Conservation (phyloP, 2,888 invertebrate species). For the Ophraella communa region DNA sequence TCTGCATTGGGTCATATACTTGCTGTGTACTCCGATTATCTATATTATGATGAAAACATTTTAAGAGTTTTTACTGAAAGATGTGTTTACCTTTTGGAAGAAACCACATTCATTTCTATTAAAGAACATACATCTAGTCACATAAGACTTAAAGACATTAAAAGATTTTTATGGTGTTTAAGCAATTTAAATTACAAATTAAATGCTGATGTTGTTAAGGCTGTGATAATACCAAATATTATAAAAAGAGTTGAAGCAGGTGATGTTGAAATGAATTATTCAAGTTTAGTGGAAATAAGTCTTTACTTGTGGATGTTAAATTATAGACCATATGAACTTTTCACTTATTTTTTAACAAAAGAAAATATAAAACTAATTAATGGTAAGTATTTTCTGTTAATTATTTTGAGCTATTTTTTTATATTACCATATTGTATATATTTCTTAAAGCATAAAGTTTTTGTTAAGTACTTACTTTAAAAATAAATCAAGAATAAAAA, state of each 20-base stretch:
- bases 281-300: slow-evolving; percentile 52
- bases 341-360: slow-evolving; percentile 47
- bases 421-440: not conserved
- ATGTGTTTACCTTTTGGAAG: slow-evolving; percentile 49
- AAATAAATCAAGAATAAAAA: no score
- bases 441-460: no score
- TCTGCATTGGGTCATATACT: slow-evolving; percentile 57
- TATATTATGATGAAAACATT: slow-evolving; percentile 53
- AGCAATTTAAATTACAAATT: slow-evolving; percentile 52
- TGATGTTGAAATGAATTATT: slow-evolving; percentile 47
- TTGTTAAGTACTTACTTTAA: no score
- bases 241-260: slow-evolving; percentile 43
- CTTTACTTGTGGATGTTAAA: slow-evolving; percentile 59
- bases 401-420: not conserved
- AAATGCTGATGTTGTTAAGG: slow-evolving; percentile 44
- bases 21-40: slow-evolving; percentile 57
- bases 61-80: slow-evolving; percentile 49
- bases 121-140: slow-evolving; percentile 41
- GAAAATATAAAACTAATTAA: slow-evolving; percentile 36
- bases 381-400: slow-evolving; percentile 36
- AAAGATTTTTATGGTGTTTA: slow-evolving; percentile 58
- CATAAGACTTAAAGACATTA: slow-evolving; percentile 59
- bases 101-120: slow-evolving; percentile 36
- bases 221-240: slow-evolving; percentile 51
- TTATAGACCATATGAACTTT: slow-evolving; percentile 50